phyloP scores from a whole-genome alignment of 2,888 invertebrate genomes.

The Acrobasis consociella region DNA sequence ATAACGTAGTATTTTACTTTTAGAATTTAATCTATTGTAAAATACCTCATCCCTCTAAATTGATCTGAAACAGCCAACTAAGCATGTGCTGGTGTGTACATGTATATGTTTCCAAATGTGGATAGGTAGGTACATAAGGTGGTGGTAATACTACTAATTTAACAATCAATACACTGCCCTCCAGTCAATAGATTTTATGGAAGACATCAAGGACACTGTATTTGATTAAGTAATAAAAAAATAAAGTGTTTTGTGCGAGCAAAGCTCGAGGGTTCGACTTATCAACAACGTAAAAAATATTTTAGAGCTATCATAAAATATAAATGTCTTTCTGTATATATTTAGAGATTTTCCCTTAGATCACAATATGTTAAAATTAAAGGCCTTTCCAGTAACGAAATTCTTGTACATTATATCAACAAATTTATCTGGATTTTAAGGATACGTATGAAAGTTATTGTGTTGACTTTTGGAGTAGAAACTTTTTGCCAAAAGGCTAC shows the following conservation, averaged over 20 bases:
- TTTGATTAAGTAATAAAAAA: conserved; percentile 23
- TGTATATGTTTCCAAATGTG: too few species aligned
- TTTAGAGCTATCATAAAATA: conserved; percentile 23
- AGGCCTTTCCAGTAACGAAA: too few species aligned
- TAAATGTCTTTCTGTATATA: conserved; percentile 13
- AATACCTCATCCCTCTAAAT: too few species aligned
- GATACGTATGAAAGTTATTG: too few species aligned
- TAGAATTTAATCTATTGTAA: too few species aligned
- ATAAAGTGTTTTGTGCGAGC: conserved; percentile 13
- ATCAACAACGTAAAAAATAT: conserved; percentile 25
- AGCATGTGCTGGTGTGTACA: too few species aligned
- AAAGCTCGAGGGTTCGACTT: conserved; percentile 18
- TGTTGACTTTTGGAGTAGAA: too few species aligned
- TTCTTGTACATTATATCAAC: too few species aligned
- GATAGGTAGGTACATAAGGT: background rate
- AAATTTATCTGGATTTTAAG: too few species aligned
- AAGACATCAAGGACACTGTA: conserved; percentile 15
- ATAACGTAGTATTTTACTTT: too few species aligned
- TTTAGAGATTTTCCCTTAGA: conserved; percentile 35
- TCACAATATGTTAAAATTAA: conserved; percentile 29
- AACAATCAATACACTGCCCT: conserved; percentile 12
- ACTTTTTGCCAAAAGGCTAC: too few species aligned
- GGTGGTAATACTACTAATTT: background rate
- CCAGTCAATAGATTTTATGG: conserved; percentile 14
- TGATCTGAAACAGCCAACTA: too few species aligned